Percentiles rank a stretch among this genome's conserved stretches.
Evolutionary conservation across 2,888 invertebrate species (phyloP).

Genomic region (Frankliniella intonsa): DNA sequence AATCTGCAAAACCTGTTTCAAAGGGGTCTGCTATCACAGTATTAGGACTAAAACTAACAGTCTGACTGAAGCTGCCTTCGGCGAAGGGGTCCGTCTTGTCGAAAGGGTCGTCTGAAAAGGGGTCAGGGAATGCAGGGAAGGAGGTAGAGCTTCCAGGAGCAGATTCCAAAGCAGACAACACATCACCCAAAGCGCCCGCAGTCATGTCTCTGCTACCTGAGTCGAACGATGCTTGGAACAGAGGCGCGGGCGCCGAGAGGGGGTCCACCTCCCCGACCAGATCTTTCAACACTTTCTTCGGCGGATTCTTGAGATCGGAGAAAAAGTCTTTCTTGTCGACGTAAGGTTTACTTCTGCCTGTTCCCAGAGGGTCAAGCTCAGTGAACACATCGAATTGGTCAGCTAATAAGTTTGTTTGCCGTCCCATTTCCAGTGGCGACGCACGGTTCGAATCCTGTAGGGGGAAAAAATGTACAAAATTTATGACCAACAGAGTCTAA

Average conservation of each 20-base stretch:
- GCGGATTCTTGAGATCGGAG: conserved; percentile 91
- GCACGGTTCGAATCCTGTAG: not conserved
- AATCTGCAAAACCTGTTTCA: conserved; percentile 50
- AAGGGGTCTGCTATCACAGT: conserved; percentile 55
- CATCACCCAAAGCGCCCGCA: conserved; percentile 28
- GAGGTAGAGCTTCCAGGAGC: conserved; percentile 28
- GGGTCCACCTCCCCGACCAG: conserved; percentile 52
- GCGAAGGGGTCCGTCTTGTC: conserved; percentile 65
- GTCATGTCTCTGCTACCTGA: conserved; percentile 31
- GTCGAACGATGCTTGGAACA: conserved; percentile 43
- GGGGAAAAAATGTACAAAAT: not conserved
- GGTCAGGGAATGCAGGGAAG: conserved; percentile 47
- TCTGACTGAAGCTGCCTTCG: conserved; percentile 52
- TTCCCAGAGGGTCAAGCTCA: conserved; percentile 88
- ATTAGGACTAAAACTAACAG: conserved; percentile 38
- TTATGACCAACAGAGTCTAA: not conserved
- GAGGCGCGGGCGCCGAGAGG: conserved; percentile 39
- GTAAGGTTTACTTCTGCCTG: conserved; percentile 86
- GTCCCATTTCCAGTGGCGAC: not conserved
- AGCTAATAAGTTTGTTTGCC: not conserved
- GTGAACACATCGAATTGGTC: conserved; percentile 71
- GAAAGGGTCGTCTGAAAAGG: conserved; percentile 70
- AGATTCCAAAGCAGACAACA: conserved; percentile 29
- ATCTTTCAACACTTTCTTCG: conserved; percentile 87
- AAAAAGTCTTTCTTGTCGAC: conserved; percentile 95